A percentile compares a stretch with the other conserved stretches of the same genome.
phyloP scores from a whole-genome alignment of 2,113 vertebrate species.

The Bubo bubo region DNA sequence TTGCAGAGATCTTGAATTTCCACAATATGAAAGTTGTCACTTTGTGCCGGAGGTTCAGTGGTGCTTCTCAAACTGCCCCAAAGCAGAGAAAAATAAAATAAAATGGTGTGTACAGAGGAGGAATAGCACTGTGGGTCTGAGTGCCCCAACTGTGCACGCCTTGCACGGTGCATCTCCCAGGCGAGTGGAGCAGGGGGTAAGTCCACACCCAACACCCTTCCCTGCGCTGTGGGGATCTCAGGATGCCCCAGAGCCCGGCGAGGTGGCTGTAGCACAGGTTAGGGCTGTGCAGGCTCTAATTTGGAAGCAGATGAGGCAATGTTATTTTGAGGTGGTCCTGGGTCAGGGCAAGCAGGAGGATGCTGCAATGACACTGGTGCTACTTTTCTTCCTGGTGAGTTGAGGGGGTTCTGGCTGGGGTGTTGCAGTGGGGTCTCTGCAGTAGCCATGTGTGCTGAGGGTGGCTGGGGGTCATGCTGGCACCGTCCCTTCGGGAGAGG shows the following conservation, averaged over 20 bases:
- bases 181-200: fast-evolving
- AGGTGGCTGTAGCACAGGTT: fast-evolving
- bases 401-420: background rate
- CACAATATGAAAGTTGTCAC: fast-evolving
- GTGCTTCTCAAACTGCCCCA: background rate
- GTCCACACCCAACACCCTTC: fast-evolving
- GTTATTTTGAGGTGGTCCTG: background rate
- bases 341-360: fast-evolving
- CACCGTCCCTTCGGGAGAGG: background rate
- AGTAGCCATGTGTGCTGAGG: fast-evolving
- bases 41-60: background rate
- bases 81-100: background rate
- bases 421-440: background rate
- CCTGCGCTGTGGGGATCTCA: fast-evolving
- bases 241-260: background rate
- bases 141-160: fast-evolving
- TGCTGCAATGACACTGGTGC: fast-evolving
- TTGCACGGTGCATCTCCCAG: background rate
- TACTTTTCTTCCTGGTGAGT: background rate
- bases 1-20: background rate
- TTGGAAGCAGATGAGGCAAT: fast-evolving
- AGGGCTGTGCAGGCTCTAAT: background rate
- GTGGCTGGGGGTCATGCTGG: background rate
- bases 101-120: background rate
- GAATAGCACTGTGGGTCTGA: fast-evolving